Percentiles rank a stretch among this genome's conserved stretches.
phyloP scores from a whole-genome alignment of 2,888 invertebrate genomes.

The Thera obeliscata region DNA sequence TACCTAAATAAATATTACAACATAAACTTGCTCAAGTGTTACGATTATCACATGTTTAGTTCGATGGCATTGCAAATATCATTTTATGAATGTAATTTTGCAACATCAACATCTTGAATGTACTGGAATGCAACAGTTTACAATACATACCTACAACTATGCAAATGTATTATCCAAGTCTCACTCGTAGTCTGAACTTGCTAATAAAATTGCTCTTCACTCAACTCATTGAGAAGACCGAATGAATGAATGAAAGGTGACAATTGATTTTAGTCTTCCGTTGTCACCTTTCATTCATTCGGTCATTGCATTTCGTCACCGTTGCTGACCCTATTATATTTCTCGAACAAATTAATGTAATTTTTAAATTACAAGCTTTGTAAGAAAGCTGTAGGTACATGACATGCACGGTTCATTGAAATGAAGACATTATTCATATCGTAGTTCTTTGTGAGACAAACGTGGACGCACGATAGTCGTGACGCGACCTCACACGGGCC shows the following conservation, averaged over 20 bases:
- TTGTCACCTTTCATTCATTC: conserved; percentile 25
- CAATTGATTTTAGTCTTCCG: background rate
- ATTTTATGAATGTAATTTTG: conserved; percentile 20
- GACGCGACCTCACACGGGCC: conserved; percentile 47
- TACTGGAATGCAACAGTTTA: background rate
- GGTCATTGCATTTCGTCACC: conserved; percentile 34
- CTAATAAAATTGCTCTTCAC: background rate
- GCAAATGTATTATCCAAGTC: background rate
- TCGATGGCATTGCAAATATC: conserved; percentile 41
- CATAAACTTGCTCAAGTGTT: conserved; percentile 33
- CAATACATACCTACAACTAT: background rate
- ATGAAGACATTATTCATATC: conserved; percentile 55
- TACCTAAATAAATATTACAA: conserved; percentile 46
- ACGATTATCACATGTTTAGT: conserved; percentile 32
- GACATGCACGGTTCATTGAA: conserved; percentile 43
- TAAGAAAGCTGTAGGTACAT: conserved; percentile 33
- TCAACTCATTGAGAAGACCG: too few relatives aligned
- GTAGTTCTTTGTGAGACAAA: conserved; percentile 47
- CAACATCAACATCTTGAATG: background rate
- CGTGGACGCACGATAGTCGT: conserved; percentile 62
- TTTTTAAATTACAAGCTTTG: conserved; percentile 37
- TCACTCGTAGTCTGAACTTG: background rate
- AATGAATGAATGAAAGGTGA: too few relatives aligned
- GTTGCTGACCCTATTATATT: conserved; percentile 32
- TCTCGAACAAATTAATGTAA: conserved; percentile 37